A percentile compares a stretch with the other conserved stretches of the same genome.
These are phyloP conservation scores for Drosophila peninsularis DNA, from an alignment of 2,888 invertebrate species.

Conservation along the genomic window DNA sequence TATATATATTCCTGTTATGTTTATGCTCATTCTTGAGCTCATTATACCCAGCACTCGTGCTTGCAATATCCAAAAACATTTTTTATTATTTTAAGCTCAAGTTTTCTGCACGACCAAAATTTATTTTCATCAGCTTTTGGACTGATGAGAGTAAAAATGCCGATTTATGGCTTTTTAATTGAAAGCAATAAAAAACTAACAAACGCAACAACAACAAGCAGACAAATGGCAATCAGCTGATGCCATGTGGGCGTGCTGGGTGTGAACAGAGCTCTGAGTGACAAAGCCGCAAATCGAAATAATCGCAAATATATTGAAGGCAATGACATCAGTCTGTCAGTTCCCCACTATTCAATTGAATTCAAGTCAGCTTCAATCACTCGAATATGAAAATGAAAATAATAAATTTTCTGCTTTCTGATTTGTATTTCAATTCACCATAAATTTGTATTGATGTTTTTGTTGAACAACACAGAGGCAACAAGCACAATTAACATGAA, in stretches of 20 bases:
- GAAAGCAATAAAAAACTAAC: constrained; percentile 67
- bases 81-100: too few species aligned
- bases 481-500: too few species aligned
- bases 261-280: constrained; percentile 23
- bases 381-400: not conserved
- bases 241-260: constrained; percentile 41
- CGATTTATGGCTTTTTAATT: constrained; percentile 76
- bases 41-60: too few species aligned
- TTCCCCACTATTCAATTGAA: constrained; percentile 61
- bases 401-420: not conserved
- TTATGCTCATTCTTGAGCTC: too few species aligned
- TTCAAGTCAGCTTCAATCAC: constrained; percentile 47
- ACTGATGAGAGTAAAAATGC: constrained; percentile 48
- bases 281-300: constrained; percentile 28
- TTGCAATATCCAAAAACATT: too few species aligned
- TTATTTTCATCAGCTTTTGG: constrained; percentile 31
- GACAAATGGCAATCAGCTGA: constrained; percentile 21
- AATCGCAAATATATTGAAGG: constrained; percentile 35
- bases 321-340: constrained; percentile 69
- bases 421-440: not conserved
- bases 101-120: constrained; percentile 14
- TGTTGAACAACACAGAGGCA: not conserved
- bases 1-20: too few species aligned
- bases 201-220: constrained; percentile 8
- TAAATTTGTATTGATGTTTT: not conserved